phyloP scores from a whole-genome alignment of 2,113 vertebrate species.

The Pomatostomus ruficeps region DNA sequence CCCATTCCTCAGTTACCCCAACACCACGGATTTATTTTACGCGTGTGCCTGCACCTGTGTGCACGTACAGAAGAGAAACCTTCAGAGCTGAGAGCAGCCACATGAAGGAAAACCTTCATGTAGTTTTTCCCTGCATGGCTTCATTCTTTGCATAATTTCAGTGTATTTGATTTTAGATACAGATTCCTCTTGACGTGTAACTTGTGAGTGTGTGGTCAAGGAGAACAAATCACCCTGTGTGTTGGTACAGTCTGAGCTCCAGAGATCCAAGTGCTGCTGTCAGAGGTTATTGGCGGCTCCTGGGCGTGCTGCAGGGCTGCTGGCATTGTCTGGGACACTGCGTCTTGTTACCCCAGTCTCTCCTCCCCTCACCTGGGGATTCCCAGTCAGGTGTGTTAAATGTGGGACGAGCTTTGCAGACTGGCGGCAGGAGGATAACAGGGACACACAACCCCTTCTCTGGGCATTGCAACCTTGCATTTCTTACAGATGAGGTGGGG shows the following conservation, averaged over 20 bases:
- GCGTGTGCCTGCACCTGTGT: background rate
- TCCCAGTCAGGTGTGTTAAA: background rate
- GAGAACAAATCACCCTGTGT: accelerated
- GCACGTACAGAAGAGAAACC: background rate
- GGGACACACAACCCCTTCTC: background rate
- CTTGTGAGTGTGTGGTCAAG: background rate
- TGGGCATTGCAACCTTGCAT: background rate
- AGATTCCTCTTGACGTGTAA: accelerated
- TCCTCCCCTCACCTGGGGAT: background rate
- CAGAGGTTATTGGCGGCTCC: background rate
- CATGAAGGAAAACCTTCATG: too few species aligned
- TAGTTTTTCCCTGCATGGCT: conserved; percentile 8
- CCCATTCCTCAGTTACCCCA: background rate
- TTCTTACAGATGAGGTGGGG: background rate
- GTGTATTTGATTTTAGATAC: background rate
- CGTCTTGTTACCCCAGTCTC: background rate
- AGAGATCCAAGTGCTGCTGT: background rate
- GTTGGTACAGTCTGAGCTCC: background rate
- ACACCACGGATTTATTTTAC: background rate
- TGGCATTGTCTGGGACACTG: background rate
- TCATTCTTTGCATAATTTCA: background rate
- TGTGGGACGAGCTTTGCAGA: background rate
- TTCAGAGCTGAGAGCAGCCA: background rate
- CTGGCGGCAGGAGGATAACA: background rate
- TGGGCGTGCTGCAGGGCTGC: background rate